Evolutionary conservation across 2,113 vertebrate species (phyloP), one percentile per base, ranked within the genome.

Genomic region (Archocentrus centrarchus): DNA sequence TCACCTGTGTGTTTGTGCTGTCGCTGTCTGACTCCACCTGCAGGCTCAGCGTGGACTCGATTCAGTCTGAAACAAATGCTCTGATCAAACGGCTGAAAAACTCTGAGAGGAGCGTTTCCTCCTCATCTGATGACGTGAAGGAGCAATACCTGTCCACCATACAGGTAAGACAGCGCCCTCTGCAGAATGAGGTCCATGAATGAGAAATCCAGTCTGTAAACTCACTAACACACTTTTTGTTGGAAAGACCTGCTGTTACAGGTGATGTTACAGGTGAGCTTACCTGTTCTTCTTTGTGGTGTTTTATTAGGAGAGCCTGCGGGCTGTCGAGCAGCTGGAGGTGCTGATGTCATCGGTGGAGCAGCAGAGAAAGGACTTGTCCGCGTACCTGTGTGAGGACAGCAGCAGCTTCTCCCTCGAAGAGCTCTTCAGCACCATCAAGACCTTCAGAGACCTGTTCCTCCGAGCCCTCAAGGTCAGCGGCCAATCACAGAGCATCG

Each of bases 341-440:
- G 83, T 94, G 53, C 86, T 95, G 37, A 94, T 98, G 64, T 93
- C 92, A 39, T 92, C 87, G 6, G 90, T 98, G 30, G 96, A 97
- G 77, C 91, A 79, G 77, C 95, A 93, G 90, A 96, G 93, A 89
- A 90, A 81, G 53, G 94, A 95, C 17, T 94, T 99, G 91, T 97
- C 97, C 0, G 66, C 88, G 80, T 99, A 98, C 63, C 95, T 99
- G 87, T 98, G 98, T 50, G 98, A 99, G 85, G 97, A 98, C 20
- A 41, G 92, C 47, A 86, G 91, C 88, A 94, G 96, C 78, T 91
- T 98, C 41, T 97, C 96, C 57, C 90, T 98, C 39, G 96, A 98
- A 60, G 97, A 97, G 9, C 95, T 97, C 5, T 96, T 97, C 84
- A 92, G 55, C 87, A 97, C 96, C 86, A 96, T 98, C 94, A 98